These are phyloP conservation scores for Physeter macrocephalus DNA, from an alignment of 2,113 vertebrate species.

Conservation along the genomic window DNA sequence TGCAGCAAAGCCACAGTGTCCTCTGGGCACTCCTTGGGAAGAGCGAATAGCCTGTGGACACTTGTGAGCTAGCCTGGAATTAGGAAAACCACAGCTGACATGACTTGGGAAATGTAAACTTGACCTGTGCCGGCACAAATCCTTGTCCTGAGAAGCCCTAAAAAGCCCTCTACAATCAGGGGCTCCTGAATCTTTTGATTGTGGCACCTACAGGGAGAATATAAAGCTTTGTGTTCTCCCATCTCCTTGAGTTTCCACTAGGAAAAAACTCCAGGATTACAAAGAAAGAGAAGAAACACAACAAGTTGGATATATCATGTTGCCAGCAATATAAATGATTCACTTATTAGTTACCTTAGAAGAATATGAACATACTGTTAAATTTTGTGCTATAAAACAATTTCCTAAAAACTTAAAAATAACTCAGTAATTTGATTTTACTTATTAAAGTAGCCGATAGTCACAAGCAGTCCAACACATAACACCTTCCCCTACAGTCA, in stretches of 20 bases:
- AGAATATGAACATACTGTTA: not conserved
- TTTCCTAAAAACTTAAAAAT: conserved; percentile 14
- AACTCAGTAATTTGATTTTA: not conserved
- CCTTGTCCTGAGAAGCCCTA: not conserved
- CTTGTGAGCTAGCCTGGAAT: not conserved
- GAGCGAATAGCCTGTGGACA: too few relatives aligned
- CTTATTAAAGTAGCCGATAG: not conserved
- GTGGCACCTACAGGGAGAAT: not conserved
- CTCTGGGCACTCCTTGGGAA: not conserved
- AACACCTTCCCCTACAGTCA: not conserved
- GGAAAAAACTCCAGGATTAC: not conserved
- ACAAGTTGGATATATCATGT: not conserved
- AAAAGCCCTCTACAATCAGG: not conserved
- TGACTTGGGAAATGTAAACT: not conserved
- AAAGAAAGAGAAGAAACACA: not conserved
- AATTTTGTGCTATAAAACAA: not conserved
- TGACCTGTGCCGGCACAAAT: not conserved
- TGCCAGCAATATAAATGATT: not conserved
- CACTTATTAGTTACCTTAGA: not conserved
- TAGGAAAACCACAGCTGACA: not conserved
- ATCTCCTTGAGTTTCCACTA: not conserved
- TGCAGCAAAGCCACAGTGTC: not conserved
- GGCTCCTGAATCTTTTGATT: not conserved
- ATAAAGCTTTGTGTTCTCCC: not conserved
- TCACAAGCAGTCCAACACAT: not conserved